These are phyloP conservation scores for Ptilonorhynchus violaceus DNA, from an alignment of 2,113 vertebrate genomes.

Conservation along the genomic window DNA sequence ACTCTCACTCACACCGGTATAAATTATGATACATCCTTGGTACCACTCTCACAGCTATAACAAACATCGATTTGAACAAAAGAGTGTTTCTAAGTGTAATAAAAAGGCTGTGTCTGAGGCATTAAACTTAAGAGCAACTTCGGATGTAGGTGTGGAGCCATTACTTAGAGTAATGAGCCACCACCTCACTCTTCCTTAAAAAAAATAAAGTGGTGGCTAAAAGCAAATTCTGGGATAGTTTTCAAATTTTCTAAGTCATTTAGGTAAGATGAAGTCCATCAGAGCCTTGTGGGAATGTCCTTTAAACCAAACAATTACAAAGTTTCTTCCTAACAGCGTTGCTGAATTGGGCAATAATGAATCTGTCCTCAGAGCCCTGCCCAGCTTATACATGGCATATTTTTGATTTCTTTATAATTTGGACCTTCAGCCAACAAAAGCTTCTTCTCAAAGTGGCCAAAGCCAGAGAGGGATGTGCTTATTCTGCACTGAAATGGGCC, in stretches of 20 bases:
- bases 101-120: not conserved
- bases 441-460: not conserved
- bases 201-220: not conserved
- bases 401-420: not conserved
- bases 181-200: not conserved
- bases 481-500: not conserved
- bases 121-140: not conserved
- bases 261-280: not conserved
- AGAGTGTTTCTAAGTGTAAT: accelerated
- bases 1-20: not conserved
- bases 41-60: not conserved
- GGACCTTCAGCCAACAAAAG: not conserved
- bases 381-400: accelerated
- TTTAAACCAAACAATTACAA: not conserved
- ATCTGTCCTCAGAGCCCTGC: not conserved
- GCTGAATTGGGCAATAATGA: not conserved
- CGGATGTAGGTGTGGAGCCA: too few species aligned
- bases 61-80: not conserved
- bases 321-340: not conserved
- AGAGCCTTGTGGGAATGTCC: not conserved
- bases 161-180: not conserved
- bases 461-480: not conserved
- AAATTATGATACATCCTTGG: not conserved
- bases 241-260: not conserved
- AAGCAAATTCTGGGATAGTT: not conserved